Evolutionary conservation across 2,888 invertebrate genomes (phyloP), one percentile per base, ranked within the genome.

Genomic region (Ennomos erosarius): DNA sequence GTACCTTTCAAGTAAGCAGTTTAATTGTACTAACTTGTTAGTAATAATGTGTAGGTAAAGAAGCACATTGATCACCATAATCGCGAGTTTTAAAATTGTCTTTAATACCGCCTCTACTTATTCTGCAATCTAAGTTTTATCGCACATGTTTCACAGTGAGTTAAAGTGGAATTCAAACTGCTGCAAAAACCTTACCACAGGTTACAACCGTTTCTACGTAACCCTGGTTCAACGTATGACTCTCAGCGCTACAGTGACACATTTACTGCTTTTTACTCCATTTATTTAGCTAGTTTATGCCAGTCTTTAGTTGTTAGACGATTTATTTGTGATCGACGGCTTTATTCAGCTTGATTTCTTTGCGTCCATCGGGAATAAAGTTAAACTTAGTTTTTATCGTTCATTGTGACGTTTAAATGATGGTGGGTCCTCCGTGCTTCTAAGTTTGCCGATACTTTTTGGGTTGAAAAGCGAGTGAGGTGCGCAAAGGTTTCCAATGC

Each of bases 141-240:
- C 39, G 52, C 65, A 56, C 71, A 71, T 68, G 57, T 26, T 60
- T 52, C 52, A 10, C 34, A 44, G 40, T 57, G 26, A 66, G 49
- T 68, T 65, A 67, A 69, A 36, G 62, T 73, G 71, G 75, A 78
- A 79, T 77, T 75, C 71, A 67, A 71, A 57, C 58, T 60, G 51
- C 33, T 65, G 64, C 65, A 78, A 75, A 78, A 79, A 81, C 67
- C 55, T 63, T 26, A 5, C 26, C 26, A 26, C 26, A 26, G 26
- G 6, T 26, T 26, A 26, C 26, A 26, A 26, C 26, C 3, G 26
- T 6, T 26, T 26, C 26, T 26, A 26, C 26, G 26, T 6, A 26
- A 26, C 26, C 26, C 26, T 4, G 52, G 63, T 65, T 65, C 67
- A 64, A 62, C 62, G 58, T 49, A 69, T 62, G 49, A 64, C 67